phyloP scores from a whole-genome alignment of 2,888 invertebrate genomes.

The Caenorhabditis parvicauda region DNA sequence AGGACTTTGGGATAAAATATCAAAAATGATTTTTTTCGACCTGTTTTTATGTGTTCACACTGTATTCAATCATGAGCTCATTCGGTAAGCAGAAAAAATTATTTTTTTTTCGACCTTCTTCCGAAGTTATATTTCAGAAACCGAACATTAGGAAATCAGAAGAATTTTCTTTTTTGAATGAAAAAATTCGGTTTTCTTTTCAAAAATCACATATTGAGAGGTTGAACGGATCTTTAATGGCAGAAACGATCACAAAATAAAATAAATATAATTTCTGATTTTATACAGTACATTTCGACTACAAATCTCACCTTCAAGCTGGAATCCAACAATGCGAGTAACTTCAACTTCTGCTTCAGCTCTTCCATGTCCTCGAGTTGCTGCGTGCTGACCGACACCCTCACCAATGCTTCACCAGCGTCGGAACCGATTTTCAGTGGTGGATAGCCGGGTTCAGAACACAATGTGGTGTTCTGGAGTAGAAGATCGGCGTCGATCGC shows the following conservation, averaged over 20 bases:
- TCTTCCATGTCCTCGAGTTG: conserved; percentile 45
- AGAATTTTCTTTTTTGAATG: too few relatives aligned
- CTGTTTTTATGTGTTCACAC: too few relatives aligned
- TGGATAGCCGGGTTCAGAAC: conserved; percentile 69
- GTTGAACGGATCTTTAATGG: too few relatives aligned
- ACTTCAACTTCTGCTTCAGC: conserved; percentile 42
- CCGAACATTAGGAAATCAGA: too few relatives aligned
- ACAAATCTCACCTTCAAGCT: conserved; percentile 25
- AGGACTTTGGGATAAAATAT: not conserved
- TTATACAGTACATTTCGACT: not conserved
- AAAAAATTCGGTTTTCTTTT: too few relatives aligned
- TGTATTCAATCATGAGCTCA: too few relatives aligned
- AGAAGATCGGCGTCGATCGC: conserved; percentile 42
- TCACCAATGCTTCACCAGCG: conserved; percentile 76
- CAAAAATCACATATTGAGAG: too few relatives aligned
- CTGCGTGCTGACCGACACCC: conserved; percentile 85
- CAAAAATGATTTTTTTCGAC: too few relatives aligned
- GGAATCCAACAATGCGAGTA: conserved; percentile 48
- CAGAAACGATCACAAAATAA: too few relatives aligned
- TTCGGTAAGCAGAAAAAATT: not conserved
- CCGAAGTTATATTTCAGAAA: too few relatives aligned
- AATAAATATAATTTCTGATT: too few relatives aligned
- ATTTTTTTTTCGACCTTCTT: not conserved
- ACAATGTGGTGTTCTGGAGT: conserved; percentile 77
- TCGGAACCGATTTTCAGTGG: conserved; percentile 72